Conservation (phyloP, 2,113 vertebrate genomes). For the Erythrolamprus reginae region DNA sequence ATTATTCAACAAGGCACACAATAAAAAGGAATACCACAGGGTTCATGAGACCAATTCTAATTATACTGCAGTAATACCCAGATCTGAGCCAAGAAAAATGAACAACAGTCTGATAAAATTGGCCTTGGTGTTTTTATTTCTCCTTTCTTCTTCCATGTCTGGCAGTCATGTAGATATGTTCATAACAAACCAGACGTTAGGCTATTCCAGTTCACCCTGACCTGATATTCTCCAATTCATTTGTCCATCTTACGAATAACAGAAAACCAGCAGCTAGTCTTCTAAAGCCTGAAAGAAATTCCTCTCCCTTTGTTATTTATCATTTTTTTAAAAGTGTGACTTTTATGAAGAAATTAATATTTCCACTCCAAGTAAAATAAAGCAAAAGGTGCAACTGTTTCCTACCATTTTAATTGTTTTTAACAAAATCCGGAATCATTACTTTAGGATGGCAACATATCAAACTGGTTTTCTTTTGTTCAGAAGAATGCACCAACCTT, state of each 20-base stretch:
- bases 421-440: neutral
- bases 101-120: neutral
- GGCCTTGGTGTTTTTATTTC: neutral
- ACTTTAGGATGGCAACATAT: neutral
- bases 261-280: neutral
- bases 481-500: neutral
- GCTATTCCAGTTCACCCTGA: neutral
- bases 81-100: neutral
- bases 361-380: neutral
- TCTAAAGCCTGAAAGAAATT: neutral
- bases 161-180: neutral
- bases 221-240: neutral
- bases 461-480: neutral
- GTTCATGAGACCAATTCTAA: neutral
- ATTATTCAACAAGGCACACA: neutral
- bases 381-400: neutral
- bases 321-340: neutral
- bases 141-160: neutral
- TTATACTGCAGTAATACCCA: neutral
- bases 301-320: neutral
- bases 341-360: neutral
- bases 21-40: neutral
- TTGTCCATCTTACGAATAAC: neutral
- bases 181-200: neutral
- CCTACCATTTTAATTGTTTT: constrained; percentile 1